Evolutionary conservation across 2,797 vertebrate genomes (phyloP).

Genomic region (Agapornis canus): DNA sequence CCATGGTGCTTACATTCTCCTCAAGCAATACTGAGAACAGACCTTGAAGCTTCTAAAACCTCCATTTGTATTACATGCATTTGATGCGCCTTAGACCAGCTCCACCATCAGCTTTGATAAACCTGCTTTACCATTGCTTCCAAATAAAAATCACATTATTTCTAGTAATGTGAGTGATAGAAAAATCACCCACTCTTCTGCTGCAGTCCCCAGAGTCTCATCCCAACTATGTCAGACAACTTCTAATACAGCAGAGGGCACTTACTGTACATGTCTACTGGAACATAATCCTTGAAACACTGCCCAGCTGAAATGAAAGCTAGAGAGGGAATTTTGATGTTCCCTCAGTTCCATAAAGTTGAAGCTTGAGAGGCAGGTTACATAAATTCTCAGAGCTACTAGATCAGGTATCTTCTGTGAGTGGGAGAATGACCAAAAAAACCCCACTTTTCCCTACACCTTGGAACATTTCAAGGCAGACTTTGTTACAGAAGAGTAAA

Average conservation of each 20-base stretch:
- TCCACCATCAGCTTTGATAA: neutral
- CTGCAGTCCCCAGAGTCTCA: neutral
- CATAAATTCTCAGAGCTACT: neutral
- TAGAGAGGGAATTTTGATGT: neutral
- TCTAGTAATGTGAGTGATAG: neutral
- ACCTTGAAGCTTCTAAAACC: neutral
- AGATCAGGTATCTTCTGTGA: neutral
- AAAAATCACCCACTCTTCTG: neutral
- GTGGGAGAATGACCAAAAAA: neutral
- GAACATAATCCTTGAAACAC: neutral
- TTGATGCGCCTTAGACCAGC: neutral
- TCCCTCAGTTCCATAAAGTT: neutral
- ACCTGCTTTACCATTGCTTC: neutral
- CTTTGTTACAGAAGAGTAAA: neutral
- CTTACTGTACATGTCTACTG: neutral
- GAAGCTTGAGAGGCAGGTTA: neutral
- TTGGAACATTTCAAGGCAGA: neutral
- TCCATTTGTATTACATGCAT: neutral
- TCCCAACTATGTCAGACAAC: neutral
- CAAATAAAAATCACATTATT: neutral
- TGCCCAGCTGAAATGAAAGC: neutral
- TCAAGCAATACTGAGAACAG: neutral
- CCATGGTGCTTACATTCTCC: neutral
- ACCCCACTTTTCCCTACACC: neutral
- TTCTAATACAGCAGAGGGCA: neutral